These are phyloP conservation scores for Callyntrura guangdongensis DNA, from an alignment of 2,888 invertebrate genomes.

Conservation along the genomic window DNA sequence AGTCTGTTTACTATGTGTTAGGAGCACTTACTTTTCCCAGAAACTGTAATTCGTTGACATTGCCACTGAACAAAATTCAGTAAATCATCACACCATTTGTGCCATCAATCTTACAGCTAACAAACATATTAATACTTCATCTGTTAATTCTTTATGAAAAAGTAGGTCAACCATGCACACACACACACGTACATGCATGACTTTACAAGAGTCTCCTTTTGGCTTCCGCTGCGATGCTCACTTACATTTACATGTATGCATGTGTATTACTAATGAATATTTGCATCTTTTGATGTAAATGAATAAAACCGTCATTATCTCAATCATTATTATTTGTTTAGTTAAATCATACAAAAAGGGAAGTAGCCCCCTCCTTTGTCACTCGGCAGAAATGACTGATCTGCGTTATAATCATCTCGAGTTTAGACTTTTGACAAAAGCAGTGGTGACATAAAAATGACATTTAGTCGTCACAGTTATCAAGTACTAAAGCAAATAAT, in stretches of 20 bases:
- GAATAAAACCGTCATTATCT: conserved; percentile 1
- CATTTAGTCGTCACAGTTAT: background rate
- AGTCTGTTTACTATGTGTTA: background rate
- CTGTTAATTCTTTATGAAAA: no score
- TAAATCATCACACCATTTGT: conserved; percentile 7
- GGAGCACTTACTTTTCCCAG: background rate
- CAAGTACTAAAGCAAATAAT: background rate
- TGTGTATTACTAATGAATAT: conserved; percentile 53
- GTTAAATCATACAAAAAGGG: conserved; percentile 36
- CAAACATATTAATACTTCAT: no score
- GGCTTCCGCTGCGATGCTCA: no score
- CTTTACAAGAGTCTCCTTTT: no score
- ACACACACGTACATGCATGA: no score
- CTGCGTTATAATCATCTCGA: conserved; percentile 6
- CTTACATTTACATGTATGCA: conserved; percentile 4
- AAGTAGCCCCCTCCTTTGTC: background rate
- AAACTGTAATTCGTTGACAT: background rate
- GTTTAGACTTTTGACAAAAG: background rate
- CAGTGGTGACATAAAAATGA: conserved; percentile 16
- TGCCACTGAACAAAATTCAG: background rate
- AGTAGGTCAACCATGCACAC: no score
- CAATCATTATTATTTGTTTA: conserved; percentile 15
- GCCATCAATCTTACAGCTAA: background rate
- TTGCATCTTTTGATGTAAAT: conserved; percentile 28
- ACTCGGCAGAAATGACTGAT: background rate